Conservation (phyloP, 64 coral and sea anemone species). For the Montipora capricornis region DNA sequence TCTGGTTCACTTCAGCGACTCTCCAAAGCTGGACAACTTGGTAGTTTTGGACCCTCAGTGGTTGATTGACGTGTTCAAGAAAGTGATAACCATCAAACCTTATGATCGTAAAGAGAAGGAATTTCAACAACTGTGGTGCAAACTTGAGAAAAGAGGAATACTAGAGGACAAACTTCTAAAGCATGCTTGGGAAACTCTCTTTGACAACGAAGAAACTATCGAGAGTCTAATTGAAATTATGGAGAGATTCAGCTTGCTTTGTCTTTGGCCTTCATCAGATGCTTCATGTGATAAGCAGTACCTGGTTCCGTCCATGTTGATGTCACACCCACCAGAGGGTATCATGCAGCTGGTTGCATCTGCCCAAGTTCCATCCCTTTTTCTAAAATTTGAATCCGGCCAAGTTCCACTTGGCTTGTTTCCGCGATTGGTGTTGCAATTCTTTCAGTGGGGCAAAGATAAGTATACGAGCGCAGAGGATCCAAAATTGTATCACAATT, state of each 20-base stretch:
- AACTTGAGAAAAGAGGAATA: neutral
- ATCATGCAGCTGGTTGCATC: neutral
- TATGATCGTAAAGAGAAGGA: neutral
- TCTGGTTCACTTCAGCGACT: too few relatives aligned
- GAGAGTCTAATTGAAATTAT: neutral
- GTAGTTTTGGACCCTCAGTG: too few relatives aligned
- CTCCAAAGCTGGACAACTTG: too few relatives aligned
- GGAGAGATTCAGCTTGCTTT: conserved; percentile 39
- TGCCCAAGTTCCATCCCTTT: neutral
- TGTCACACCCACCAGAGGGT: neutral
- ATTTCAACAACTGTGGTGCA: neutral
- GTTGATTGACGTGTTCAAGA: too few relatives aligned
- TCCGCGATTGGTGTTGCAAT: conserved; percentile 11
- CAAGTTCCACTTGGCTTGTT: conserved; percentile 34
- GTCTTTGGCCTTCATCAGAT: neutral
- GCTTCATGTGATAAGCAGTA: neutral
- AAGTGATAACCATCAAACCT: too few relatives aligned
- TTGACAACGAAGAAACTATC: neutral
- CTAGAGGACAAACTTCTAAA: neutral
- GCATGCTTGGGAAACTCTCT: neutral
- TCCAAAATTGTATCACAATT: neutral
- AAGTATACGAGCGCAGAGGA: neutral
- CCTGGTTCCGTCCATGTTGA: conserved; percentile 24
- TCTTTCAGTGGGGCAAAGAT: neutral
- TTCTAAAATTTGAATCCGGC: neutral